Evolutionary conservation across 2,797 vertebrate species (phyloP), one percentile per base, ranked within the genome.

Genomic region (Myotis planiceps): DNA sequence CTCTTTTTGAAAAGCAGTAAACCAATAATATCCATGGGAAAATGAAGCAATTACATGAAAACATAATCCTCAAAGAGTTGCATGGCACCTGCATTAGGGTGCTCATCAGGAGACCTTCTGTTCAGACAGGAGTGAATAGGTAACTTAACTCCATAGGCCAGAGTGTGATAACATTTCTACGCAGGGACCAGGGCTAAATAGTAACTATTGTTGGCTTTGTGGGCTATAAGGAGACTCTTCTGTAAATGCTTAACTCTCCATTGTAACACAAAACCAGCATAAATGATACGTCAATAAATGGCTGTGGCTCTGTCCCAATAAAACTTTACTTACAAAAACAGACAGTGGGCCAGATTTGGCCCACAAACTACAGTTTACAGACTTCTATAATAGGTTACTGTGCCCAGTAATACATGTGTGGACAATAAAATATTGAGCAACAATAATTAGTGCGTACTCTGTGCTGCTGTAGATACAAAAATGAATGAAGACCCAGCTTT

Each of bases 311-410:
- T 53, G 8, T 82, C 34, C 49, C 51, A 86, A 79, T 74, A 85
- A 83, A 86, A 81, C 69, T 88, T 84, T 93, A 88, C 84, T 79
- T 75, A 87, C 6, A 74, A 68, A 95, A 93, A 78, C 34, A 92
- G 72, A 47, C 39, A 53, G 6, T 9, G 15, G 42, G 14, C 51
- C 34, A 79, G 23, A 66, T 87, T 74, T 80, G 74, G 34, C 60
- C 53, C 42, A 71, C 6, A 55, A n/a, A 29, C 45, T 92, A 0
- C 42, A n/a, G n/a, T 68, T 87, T 42, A 49, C 37, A 12, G n/a
- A 83, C 27, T 75, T 19, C 83, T 39, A 2, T 23, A 66, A 45
- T 32, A 42, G 9, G 39, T 47, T 53, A 15, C 45, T 65, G 0
- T 45, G 9, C 9, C 47, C 16, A 42, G 18, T 51, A 25, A 65